phyloP scores from a whole-genome alignment of 64 coral and sea anemone species.

The Trachythela sp. region DNA sequence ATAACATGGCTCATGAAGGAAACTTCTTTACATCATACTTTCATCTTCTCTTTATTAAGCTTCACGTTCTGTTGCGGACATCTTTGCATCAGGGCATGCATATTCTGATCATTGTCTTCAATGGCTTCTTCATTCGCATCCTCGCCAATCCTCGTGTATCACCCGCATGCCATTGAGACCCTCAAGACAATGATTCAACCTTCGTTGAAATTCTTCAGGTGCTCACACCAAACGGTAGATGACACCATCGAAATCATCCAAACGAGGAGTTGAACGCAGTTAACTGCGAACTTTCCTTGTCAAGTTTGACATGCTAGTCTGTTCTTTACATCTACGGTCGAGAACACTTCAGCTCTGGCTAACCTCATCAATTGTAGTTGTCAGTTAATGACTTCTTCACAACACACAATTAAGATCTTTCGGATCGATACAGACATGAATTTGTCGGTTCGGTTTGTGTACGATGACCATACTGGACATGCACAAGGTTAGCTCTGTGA shows the following conservation, averaged over 20 bases:
- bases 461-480: not conserved
- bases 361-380: not conserved
- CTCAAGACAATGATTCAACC: slow-evolving; percentile 5
- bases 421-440: not conserved
- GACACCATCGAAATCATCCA: slow-evolving; percentile 24
- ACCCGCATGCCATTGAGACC: not conserved
- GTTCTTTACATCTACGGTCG: slow-evolving; percentile 10
- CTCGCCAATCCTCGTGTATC: slow-evolving; percentile 18
- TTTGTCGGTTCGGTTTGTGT: not conserved
- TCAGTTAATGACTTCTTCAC: slow-evolving; percentile 1
- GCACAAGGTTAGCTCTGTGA: not conserved
- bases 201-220: slow-evolving; percentile 23
- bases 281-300: slow-evolving; percentile 14
- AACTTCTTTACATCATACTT: not conserved
- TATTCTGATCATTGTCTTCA: not conserved
- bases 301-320: not conserved
- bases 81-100: not conserved
- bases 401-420: slow-evolving; percentile 4
- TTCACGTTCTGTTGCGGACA: not conserved
- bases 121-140: not conserved
- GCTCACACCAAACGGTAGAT: not conserved
- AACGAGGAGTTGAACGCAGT: slow-evolving; percentile 19
- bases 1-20: not conserved
- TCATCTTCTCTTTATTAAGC: not conserved
- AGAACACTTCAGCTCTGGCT: slow-evolving; percentile 16